Conservation (phyloP, 2,797 vertebrate genomes). For the Allobates femoralis region DNA sequence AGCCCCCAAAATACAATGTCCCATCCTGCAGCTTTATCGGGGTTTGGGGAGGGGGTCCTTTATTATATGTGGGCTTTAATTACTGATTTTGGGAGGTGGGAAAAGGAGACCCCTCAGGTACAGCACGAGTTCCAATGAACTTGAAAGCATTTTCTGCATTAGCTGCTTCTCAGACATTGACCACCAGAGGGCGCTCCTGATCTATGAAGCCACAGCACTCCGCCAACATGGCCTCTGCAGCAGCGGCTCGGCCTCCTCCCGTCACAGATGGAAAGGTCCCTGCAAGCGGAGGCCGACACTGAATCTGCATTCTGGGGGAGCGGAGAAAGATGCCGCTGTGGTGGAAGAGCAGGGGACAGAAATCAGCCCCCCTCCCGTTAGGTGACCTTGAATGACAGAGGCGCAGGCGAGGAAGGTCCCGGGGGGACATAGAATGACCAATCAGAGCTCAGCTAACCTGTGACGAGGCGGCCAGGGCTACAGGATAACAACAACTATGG, state of each 20-base stretch:
- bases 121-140: too few species aligned
- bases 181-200: constrained; percentile 1
- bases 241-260: neutral
- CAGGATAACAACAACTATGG: neutral
- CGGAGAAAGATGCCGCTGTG: neutral
- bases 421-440: neutral
- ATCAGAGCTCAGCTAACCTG: neutral
- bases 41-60: too few species aligned
- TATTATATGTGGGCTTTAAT: too few species aligned
- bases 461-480: neutral
- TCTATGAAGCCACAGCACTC: neutral
- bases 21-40: too few species aligned
- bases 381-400: neutral
- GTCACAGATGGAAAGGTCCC: neutral
- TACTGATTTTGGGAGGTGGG: neutral
- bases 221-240: neutral
- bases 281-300: neutral
- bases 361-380: neutral
- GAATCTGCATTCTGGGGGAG: neutral
- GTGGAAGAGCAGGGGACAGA: too few species aligned
- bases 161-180: neutral
- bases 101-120: neutral
- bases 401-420: neutral
- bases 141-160: too few species aligned
- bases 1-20: too few species aligned